phyloP scores from a whole-genome alignment of 2,888 invertebrate species.

The Polia nebulosa region DNA sequence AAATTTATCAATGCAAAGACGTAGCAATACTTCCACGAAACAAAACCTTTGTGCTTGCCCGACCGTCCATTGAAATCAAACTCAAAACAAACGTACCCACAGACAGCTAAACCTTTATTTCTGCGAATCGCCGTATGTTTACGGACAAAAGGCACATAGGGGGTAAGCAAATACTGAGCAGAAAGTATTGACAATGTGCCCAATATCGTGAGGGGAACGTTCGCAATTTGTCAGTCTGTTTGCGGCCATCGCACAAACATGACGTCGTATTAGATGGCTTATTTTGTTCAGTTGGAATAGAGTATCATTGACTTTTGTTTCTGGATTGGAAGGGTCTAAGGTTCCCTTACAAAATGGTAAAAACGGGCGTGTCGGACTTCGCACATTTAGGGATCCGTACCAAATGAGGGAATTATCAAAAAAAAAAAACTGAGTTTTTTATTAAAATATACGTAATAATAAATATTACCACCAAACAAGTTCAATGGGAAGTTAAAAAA shows the following conservation, averaged over 20 bases:
- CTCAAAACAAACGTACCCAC: constrained; percentile 33
- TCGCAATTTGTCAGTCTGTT: constrained; percentile 62
- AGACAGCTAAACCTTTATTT: constrained; percentile 39
- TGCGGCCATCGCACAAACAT: constrained; percentile 52
- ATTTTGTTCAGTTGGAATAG: constrained; percentile 31
- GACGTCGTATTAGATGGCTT: constrained; percentile 50
- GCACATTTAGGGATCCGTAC: no score
- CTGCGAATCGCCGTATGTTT: constrained; percentile 42
- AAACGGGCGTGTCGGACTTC: no score
- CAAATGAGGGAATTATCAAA: no score
- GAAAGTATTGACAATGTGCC: constrained; percentile 58
- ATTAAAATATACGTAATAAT: no score
- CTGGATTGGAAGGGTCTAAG: neutral
- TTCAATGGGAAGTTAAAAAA: no score
- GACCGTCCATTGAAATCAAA: constrained; percentile 10
- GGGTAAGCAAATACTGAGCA: constrained; percentile 56
- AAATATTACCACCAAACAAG: no score
- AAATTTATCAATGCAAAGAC: neutral
- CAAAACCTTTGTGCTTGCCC: neutral
- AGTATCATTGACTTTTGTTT: constrained; percentile 31
- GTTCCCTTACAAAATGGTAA: neutral
- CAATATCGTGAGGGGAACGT: constrained; percentile 63
- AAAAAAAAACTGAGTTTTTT: no score
- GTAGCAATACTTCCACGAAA: neutral
- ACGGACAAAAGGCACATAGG: constrained; percentile 54